These are phyloP conservation scores for Vireo altiloquus DNA, from an alignment of 2,113 vertebrate species.

Conservation along the genomic window DNA sequence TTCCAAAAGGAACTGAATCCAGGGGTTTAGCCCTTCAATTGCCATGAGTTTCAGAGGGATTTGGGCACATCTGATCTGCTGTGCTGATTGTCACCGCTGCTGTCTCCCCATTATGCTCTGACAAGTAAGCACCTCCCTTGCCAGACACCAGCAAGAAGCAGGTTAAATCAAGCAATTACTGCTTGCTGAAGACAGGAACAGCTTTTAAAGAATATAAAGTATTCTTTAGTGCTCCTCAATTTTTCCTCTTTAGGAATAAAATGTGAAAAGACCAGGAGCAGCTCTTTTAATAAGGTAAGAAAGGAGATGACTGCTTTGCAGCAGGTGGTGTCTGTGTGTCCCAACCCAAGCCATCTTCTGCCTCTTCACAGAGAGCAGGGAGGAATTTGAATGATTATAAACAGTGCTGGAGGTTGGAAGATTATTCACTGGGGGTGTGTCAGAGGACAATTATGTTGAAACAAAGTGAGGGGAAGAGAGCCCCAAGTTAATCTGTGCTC, in stretches of 20 bases:
- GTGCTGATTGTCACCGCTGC: not conserved
- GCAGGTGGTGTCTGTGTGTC: not conserved
- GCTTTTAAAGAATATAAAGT: not conserved
- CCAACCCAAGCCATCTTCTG: not conserved
- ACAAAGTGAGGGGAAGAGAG: not conserved
- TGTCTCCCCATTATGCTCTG: not conserved
- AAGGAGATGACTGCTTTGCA: not conserved
- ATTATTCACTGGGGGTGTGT: not conserved
- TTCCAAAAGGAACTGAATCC: not conserved
- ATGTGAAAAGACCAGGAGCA: not conserved
- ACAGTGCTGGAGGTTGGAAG: not conserved
- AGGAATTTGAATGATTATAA: not conserved
- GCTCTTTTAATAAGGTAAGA: not conserved
- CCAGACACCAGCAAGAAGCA: not conserved
- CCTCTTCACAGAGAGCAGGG: not conserved
- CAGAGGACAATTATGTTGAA: constrained; percentile 19
- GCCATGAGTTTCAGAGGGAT: not conserved
- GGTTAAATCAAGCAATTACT: not conserved
- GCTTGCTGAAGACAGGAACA: not conserved
- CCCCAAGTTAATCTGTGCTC: constrained; percentile 35
- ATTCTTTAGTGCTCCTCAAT: not conserved
- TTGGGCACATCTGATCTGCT: not conserved
- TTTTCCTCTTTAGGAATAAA: not conserved
- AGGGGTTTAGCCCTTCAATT: not conserved
- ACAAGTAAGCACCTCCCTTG: not conserved